Evolutionary conservation across 1,140 invertebrate species (phyloP), one percentile per base, ranked within the genome.

Genomic region (Odontomachus brunneus): DNA sequence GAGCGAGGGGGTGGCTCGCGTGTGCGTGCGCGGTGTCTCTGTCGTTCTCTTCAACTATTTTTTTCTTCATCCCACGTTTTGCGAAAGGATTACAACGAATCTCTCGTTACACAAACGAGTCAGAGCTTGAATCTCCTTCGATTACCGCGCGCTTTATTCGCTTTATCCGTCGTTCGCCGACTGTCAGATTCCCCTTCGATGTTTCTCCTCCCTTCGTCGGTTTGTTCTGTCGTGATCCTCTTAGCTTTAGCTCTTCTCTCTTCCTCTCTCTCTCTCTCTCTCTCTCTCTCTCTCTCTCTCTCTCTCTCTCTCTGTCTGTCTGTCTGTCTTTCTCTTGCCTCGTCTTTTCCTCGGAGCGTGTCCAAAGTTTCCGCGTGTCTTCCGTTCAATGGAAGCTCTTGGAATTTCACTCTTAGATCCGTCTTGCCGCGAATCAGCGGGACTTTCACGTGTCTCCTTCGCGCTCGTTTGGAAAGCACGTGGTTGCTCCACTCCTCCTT

Each of bases 201-300:
- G 53, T 57, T 49, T 9, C 4, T 63, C 14, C 5, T 24, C 15
- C 9, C 7, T 11, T n/a, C 9, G 38, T 44, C 38, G 38, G 24
- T 62, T 51, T 48, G n/a, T 19, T 11, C 9, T 11, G 38, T 11
- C 38, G 38, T 44, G 38, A 44, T 44, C 38, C 38, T 44, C 9
- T n/a, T 51, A 29, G 24, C 59, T 65, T 76, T 53, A 76, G 38
- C 59, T 38, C 22, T 60, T 11, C 44, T 9, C 53, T 29, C 38
- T 62, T 75, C 38, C 62, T 80, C 24, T 55, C 49, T n/a, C 22
- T 29, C n/a, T n/a, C n/a, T n/a, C n/a, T n/a, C n/a, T n/a, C n/a
- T n/a, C n/a, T n/a, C n/a, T n/a, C n/a, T n/a, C n/a, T n/a, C 29
- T 33, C 29, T 33, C 29, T 33, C 29, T 33, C 2, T 5, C 29